A percentile compares a stretch with the other conserved stretches of the same genome.
Evolutionary conservation across 1,140 invertebrate genomes (phyloP).

Genomic region (Yoshiicerus persimilis): DNA sequence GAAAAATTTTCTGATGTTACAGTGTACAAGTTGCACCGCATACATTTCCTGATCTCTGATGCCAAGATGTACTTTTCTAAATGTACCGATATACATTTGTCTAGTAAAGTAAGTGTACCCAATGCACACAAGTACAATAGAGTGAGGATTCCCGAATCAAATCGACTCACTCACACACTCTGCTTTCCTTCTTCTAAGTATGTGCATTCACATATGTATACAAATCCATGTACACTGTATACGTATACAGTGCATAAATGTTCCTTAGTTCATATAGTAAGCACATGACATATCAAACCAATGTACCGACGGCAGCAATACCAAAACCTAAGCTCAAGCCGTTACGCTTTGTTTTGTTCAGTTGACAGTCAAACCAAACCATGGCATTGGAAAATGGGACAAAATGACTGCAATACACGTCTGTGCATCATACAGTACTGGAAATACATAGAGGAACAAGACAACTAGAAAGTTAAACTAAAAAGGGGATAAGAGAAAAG

Average conservation of each 20-base stretch:
- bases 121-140: neutral
- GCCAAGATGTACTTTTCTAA: neutral
- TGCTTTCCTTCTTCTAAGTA: neutral
- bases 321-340: neutral
- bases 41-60: neutral
- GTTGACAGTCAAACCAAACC: neutral
- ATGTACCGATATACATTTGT: neutral
- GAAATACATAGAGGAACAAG: neutral
- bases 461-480: neutral
- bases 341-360: neutral
- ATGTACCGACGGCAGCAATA: neutral
- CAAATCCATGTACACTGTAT: too few species aligned
- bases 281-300: neutral
- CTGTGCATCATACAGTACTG: too few species aligned
- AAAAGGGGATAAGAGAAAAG: neutral
- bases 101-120: neutral
- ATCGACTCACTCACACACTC: neutral
- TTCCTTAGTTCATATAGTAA: too few species aligned
- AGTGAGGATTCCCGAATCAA: slow-evolving; percentile 1
- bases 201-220: neutral
- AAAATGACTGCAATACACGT: too few species aligned
- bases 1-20: neutral
- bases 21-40: neutral
- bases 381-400: neutral
- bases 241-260: too few species aligned